Evolutionary conservation across 2,888 invertebrate species (phyloP), one percentile per base, ranked within the genome.

Genomic region (Drosophila pseudotakahashii): DNA sequence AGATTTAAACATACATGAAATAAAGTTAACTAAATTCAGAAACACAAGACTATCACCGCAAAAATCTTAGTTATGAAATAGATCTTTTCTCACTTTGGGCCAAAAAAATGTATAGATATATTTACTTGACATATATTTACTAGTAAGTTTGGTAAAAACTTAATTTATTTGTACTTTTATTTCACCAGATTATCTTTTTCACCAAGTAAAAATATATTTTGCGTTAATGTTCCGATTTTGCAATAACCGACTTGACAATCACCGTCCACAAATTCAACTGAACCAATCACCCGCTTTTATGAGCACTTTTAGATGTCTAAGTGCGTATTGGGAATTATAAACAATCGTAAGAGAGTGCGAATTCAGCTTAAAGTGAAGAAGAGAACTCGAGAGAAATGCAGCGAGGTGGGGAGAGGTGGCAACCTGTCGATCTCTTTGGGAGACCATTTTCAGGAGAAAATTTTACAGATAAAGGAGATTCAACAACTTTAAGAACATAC

Each of bases 291-390:
- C 5, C 3, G 32, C 1, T 37, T 14, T 5, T 10, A 10, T 11
- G 19, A 23, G 32, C 32, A 47, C 14, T 10, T 30, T 47, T 9
- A 10, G n/a, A 14, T 7, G 23, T 32, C 54, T 0, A 41, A 41
- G 53, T 41, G 26, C 50, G 26, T 26, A 5, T 52, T 37, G 26
- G n/a, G 5, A 7, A 26, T 14, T 19, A 7, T 19, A 59, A 54
- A 23, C n/a, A 32, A 19, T 59, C 14, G 3, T 2, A 45, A 61
- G 45, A 61, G 61, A 45, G 11, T 37, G 9, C 14, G 7, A 14
- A n/a, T 30, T 30, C 5, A 3, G 30, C 26, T 9, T 26, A 14
- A 30, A 14, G 14, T 1, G 6, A 9, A 3, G 6, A 16, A 47
- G 47, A 32, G 47, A 32, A 1, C 30, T 26, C 6, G 26, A 6